A percentile compares a stretch with the other conserved stretches of the same genome.
These are phyloP conservation scores for Terrapene triunguis DNA, from an alignment of 2,113 vertebrate genomes.

Conservation along the genomic window DNA sequence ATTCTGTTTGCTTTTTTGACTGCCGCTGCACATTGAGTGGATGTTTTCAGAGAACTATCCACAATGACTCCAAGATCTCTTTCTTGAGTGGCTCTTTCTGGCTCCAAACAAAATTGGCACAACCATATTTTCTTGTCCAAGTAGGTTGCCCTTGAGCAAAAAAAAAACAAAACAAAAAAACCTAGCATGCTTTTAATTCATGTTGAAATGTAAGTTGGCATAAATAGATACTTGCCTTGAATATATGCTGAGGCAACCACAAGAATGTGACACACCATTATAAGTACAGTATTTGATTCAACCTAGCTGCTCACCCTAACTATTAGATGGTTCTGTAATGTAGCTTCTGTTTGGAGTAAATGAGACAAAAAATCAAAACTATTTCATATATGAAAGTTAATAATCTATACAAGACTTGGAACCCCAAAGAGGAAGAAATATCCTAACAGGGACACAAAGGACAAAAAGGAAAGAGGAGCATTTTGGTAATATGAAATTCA, in stretches of 20 bases:
- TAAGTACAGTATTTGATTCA: background rate
- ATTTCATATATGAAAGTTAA: background rate
- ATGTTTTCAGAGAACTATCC: too few relatives aligned
- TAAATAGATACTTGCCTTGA: background rate
- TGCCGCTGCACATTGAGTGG: too few relatives aligned
- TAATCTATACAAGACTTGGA: background rate
- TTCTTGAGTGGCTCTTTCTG: background rate
- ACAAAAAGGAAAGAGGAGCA: background rate
- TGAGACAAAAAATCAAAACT: background rate
- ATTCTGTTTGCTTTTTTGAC: too few relatives aligned
- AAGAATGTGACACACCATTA: background rate
- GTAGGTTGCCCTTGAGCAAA: background rate
- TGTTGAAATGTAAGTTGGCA: background rate
- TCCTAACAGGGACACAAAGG: background rate
- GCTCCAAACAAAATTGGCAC: background rate
- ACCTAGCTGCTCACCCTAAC: background rate
- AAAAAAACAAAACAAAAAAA: background rate
- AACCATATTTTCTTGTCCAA: background rate
- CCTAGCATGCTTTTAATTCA: background rate
- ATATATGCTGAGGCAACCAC: background rate
- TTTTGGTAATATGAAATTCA: background rate
- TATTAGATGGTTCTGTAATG: background rate
- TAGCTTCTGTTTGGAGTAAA: background rate
- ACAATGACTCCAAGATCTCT: too few relatives aligned
- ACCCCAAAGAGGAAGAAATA: background rate